These are phyloP conservation scores for Drosophila fulvimacula DNA, from an alignment of 2,888 invertebrate species.

Conservation along the genomic window DNA sequence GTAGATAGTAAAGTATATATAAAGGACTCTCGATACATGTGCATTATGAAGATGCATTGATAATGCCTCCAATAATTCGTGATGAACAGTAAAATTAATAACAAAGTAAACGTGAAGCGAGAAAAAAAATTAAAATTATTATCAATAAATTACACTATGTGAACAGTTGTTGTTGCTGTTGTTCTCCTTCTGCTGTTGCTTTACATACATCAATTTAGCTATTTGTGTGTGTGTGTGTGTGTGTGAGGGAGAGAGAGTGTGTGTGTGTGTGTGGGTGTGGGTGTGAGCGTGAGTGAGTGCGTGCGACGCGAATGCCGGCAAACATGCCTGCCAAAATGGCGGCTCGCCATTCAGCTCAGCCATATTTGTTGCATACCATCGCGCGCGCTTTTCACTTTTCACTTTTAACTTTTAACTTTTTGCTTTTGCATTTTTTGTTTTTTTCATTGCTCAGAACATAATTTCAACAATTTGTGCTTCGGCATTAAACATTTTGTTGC, in stretches of 20 bases:
- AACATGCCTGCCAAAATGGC: conserved; percentile 51
- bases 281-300: conserved; percentile 30
- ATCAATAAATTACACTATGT: conserved; percentile 80
- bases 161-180: conserved; percentile 59
- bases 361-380: conserved; percentile 37
- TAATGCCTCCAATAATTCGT: conserved; percentile 28
- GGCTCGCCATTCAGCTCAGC: conserved; percentile 39
- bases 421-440: conserved; percentile 34
- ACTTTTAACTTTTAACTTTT: conserved; percentile 21
- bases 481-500: conserved; percentile 68
- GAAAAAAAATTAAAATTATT: conserved; percentile 71
- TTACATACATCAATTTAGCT: conserved; percentile 63
- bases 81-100: conserved; percentile 60
- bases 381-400: conserved; percentile 33
- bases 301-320: conserved; percentile 19
- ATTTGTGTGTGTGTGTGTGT: conserved; percentile 42
- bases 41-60: conserved; percentile 27
- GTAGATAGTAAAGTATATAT: conserved; percentile 7
- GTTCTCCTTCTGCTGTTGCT: conserved; percentile 36
- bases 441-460: conserved; percentile 39
- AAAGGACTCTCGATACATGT: conserved; percentile 33
- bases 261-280: conserved; percentile 22
- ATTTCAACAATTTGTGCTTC: conserved; percentile 72
- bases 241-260: conserved; percentile 19
- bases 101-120: conserved; percentile 55